These are phyloP conservation scores for Drosophila mimetica DNA, from an alignment of 2,888 invertebrate genomes.

Conservation along the genomic window DNA sequence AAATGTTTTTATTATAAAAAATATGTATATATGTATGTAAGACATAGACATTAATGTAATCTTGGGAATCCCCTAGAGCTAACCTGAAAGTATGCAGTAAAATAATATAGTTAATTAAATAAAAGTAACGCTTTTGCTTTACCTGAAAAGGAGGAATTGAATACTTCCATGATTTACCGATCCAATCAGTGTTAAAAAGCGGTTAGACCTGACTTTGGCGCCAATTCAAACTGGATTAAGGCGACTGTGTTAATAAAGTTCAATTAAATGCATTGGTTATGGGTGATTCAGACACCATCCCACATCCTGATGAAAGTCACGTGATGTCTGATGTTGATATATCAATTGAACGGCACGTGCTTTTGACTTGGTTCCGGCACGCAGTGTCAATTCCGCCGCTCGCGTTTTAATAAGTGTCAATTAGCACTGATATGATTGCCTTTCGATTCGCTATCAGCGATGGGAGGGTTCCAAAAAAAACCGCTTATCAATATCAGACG, in stretches of 20 bases:
- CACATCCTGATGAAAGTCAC: slow-evolving; percentile 21
- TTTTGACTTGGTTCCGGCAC: slow-evolving; percentile 43
- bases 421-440: slow-evolving; percentile 54
- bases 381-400: slow-evolving; percentile 42
- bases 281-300: no score
- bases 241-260: not conserved
- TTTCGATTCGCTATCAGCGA: slow-evolving; percentile 46
- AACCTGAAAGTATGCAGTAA: no score
- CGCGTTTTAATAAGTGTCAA: slow-evolving; percentile 72
- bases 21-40: no score
- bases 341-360: slow-evolving; percentile 63
- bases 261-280: not conserved
- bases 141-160: no score
- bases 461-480: slow-evolving; percentile 19
- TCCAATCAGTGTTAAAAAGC: slow-evolving; percentile 6
- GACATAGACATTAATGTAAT: no score
- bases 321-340: slow-evolving; percentile 58
- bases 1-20: no score
- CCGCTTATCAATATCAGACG: slow-evolving; percentile 56
- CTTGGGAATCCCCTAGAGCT: no score
- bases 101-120: no score
- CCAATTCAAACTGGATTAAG: slow-evolving; percentile 1
- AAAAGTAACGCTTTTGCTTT: no score
- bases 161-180: no score
- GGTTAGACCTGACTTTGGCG: not conserved